phyloP scores from a whole-genome alignment of 2,113 vertebrate genomes.

The Microtus pennsylvanicus region DNA sequence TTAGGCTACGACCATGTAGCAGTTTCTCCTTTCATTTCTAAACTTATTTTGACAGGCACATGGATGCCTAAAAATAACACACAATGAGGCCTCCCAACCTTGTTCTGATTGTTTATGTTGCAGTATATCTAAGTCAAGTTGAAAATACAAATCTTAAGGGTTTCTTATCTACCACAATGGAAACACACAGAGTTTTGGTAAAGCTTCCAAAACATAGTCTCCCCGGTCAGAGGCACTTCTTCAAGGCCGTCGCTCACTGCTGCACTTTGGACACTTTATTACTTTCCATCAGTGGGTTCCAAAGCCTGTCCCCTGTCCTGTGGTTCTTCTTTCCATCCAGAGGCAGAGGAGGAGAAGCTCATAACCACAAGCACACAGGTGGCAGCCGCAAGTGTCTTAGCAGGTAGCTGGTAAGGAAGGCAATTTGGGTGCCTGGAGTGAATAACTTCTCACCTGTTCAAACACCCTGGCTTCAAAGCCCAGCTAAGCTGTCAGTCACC shows the following conservation, averaged over 20 bases:
- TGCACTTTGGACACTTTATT: slow-evolving; percentile 23
- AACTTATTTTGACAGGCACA: neutral
- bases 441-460: neutral
- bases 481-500: accelerated
- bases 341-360: neutral
- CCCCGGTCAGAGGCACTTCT: accelerated
- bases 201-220: neutral
- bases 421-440: accelerated
- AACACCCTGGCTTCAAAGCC: accelerated
- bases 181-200: accelerated
- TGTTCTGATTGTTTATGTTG: neutral
- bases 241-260: neutral
- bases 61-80: neutral
- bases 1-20: neutral
- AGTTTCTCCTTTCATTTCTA: neutral
- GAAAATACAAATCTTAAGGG: neutral
- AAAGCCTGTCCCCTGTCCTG: neutral
- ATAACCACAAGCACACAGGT: accelerated
- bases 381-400: no score
- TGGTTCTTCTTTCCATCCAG: neutral
- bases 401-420: neutral
- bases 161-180: neutral
- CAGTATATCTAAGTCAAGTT: neutral
- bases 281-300: slow-evolving; percentile 27
- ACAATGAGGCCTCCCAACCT: neutral